Evolutionary conservation across 1,140 invertebrate genomes (phyloP).

Genomic region (Caenorhabditis inopinata): DNA sequence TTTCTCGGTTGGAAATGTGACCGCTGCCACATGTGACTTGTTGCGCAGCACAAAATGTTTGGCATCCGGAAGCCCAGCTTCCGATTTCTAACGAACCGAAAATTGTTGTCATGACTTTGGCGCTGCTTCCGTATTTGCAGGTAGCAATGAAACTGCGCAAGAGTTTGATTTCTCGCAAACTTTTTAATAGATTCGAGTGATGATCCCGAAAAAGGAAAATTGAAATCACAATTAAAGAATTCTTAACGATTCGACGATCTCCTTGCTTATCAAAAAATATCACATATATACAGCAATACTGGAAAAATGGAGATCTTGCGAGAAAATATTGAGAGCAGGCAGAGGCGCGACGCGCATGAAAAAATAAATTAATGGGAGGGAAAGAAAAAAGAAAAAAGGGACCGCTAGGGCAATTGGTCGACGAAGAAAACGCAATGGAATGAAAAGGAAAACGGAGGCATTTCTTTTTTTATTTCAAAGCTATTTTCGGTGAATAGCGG

Average conservation of each 20-base stretch:
- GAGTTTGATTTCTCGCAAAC: too few relatives aligned
- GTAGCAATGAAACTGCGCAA: neutral
- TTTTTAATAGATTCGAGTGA: too few relatives aligned
- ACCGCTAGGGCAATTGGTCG: conserved; percentile 10
- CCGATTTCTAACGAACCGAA: conserved; percentile 18
- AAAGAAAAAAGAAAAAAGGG: conserved; percentile 14
- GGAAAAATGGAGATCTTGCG: neutral
- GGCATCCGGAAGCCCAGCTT: conserved; percentile 6
- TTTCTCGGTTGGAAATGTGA: conserved; percentile 27
- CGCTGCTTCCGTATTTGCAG: too few relatives aligned
- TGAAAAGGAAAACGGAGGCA: neutral
- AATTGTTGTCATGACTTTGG: neutral
- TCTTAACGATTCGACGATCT: too few relatives aligned
- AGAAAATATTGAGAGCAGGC: neutral
- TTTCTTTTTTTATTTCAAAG: neutral
- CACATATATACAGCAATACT: too few relatives aligned
- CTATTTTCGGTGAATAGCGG: neutral
- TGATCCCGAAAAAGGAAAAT: too few relatives aligned
- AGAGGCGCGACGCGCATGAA: neutral
- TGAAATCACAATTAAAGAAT: too few relatives aligned
- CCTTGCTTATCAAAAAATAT: too few relatives aligned
- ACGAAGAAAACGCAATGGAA: conserved; percentile 6
- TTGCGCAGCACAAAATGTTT: conserved; percentile 5
- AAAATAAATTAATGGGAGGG: conserved; percentile 29
- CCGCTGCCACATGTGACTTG: conserved; percentile 22